Base-by-base conservation (phyloP, 1,140 invertebrate genomes). In the Reticulitermes speratus region DNA sequence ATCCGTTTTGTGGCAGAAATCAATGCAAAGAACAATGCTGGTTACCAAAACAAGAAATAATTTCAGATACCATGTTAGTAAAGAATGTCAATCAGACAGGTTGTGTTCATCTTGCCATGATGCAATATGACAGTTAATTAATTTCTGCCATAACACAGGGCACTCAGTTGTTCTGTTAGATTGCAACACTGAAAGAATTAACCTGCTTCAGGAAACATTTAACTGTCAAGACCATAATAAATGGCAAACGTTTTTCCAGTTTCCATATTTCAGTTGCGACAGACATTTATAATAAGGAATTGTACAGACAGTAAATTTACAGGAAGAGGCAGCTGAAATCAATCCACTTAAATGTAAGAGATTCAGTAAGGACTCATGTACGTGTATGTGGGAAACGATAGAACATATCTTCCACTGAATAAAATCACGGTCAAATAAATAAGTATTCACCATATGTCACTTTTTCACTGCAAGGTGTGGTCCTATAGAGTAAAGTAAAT, bases 281-380 rank as follows among this genome's bases (percentile, higher is more conserved):
- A 65, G 14, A 65, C 59, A 75, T 75, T 75, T 75, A 75, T 25
- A 75, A n/a, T 75, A 75, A 75, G 25, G 65, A 75, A 75, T 75
- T 30, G n/a, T 30, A 75, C 65, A 75, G 65, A 75, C 8, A 75
- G 65, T 25, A n/a, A 75, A 75, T 75, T 30, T 30, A 75, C 65
- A 75, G 8, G n/a, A 6, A 75, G n/a, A 5, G 65, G 65, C n/a
- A 25, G 65, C 0, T 14, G 65, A 75, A 75, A 75, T 75, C 25
- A 75, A 30, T 30, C 65, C 65, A 75, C n/a, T 75, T 30, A 75
- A 75, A 75, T 75, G 65, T 75, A 75, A 30, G 25, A 75, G 65
- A 75, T 75, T 75, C n/a, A 75, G 65, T 14, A 75, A 3, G 65
- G 65, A 75, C n/a, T 30, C 65, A 75, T 75, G 65, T 75, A 75